Conservation (phyloP, 2,113 vertebrate species). For the Tursiops truncatus region DNA sequence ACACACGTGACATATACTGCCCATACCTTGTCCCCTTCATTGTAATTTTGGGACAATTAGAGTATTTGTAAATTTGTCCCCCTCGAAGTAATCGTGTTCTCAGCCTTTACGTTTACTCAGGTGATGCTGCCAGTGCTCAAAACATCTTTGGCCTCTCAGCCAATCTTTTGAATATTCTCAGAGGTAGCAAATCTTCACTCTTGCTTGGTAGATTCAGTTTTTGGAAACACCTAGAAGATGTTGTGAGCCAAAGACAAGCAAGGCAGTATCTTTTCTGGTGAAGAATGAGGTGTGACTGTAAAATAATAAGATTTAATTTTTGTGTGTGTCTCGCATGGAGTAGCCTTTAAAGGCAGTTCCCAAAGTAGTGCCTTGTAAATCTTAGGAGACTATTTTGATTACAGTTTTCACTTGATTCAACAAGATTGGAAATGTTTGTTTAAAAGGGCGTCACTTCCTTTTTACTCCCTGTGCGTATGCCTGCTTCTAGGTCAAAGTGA, state of each 20-base stretch:
- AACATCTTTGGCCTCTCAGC: conserved; percentile 1
- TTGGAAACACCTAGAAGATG: conserved; percentile 33
- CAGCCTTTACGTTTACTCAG: conserved; percentile 18
- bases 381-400: conserved; percentile 44
- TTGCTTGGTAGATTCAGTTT: conserved; percentile 22
- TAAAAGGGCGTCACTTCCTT: neutral
- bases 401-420: conserved; percentile 42
- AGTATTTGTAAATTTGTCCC: neutral
- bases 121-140: neutral
- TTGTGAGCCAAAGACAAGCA: neutral
- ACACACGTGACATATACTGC: neutral
- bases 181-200: neutral
- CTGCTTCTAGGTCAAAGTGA: conserved; percentile 13
- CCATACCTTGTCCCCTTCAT: neutral
- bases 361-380: conserved; percentile 26
- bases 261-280: conserved; percentile 3
- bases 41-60: neutral
- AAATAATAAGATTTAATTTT: conserved; percentile 31
- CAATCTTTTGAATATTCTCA: neutral
- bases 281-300: neutral
- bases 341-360: conserved; percentile 9
- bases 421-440: conserved; percentile 38
- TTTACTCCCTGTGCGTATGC: neutral
- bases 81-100: conserved; percentile 22
- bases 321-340: neutral